Conservation (phyloP, 2,797 vertebrate genomes). For the Carduelis carduelis region DNA sequence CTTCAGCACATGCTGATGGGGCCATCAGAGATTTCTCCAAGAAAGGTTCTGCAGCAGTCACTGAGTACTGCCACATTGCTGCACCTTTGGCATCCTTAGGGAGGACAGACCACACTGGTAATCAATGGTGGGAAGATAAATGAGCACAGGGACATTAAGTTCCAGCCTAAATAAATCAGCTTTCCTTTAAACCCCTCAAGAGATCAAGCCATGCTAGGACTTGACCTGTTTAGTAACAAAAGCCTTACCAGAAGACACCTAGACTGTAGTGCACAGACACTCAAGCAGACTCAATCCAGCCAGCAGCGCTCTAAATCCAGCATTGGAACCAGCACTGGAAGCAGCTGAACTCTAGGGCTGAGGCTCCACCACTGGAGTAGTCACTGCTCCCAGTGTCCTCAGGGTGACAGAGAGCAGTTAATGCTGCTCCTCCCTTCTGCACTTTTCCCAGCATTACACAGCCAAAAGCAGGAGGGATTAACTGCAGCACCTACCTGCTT, state of each 20-base stretch:
- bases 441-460: background rate
- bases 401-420: background rate
- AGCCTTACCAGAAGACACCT: background rate
- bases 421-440: background rate
- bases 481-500: background rate
- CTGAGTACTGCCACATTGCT: fast-evolving
- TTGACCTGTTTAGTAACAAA: background rate
- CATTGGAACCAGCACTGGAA: background rate
- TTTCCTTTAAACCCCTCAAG: background rate
- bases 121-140: background rate
- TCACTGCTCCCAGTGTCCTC: background rate
- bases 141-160: background rate
- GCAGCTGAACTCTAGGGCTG: background rate
- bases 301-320: background rate
- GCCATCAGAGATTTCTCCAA: background rate
- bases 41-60: background rate
- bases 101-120: background rate
- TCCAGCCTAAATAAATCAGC: background rate
- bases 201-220: background rate
- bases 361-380: fast-evolving
- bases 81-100: background rate
- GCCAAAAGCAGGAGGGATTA: background rate
- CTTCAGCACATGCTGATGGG: background rate
- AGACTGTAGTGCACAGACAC: background rate
- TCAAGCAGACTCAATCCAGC: background rate